Percentiles rank a stretch among this genome's conserved stretches.
These are phyloP conservation scores for Drosophila kanekoi DNA, from an alignment of 2,888 invertebrate species.

Conservation along the genomic window DNA sequence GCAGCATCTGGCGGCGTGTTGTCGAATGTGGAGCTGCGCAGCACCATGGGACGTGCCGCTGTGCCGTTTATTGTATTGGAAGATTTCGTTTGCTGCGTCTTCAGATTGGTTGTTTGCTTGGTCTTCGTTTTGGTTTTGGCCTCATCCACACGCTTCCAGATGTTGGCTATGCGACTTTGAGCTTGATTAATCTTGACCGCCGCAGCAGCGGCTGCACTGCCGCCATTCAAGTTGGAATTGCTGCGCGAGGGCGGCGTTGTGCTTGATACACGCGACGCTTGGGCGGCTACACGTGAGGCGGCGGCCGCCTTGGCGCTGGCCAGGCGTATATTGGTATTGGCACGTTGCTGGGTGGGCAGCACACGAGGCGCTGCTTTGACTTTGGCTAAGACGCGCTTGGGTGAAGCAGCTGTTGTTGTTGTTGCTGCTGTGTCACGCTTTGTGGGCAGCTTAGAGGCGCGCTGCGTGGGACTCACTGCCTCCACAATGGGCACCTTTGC, in stretches of 20 bases:
- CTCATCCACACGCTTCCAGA: conserved; percentile 84
- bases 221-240: conserved; percentile 82
- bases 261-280: conserved; percentile 77
- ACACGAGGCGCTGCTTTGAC: conserved; percentile 29
- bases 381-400: conserved; percentile 53
- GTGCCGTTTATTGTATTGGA: conserved; percentile 64
- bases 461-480: conserved; percentile 72
- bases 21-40: conserved; percentile 84
- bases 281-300: conserved; percentile 70
- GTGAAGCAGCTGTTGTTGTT: conserved; percentile 74
- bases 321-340: conserved; percentile 84
- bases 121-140: conserved; percentile 63
- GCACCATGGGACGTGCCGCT: conserved; percentile 61
- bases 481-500: conserved; percentile 83
- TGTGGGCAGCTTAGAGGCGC: conserved; percentile 82
- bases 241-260: conserved; percentile 85
- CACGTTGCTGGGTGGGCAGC: conserved; percentile 79
- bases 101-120: conserved; percentile 51
- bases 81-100: conserved; percentile 70
- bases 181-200: conserved; percentile 79
- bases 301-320: conserved; percentile 71
- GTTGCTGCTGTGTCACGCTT: conserved; percentile 61
- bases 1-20: conserved; percentile 66
- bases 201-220: conserved; percentile 57
- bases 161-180: conserved; percentile 84